Conservation (phyloP, 2,888 invertebrate genomes). For the Ochlodes sylvanus region DNA sequence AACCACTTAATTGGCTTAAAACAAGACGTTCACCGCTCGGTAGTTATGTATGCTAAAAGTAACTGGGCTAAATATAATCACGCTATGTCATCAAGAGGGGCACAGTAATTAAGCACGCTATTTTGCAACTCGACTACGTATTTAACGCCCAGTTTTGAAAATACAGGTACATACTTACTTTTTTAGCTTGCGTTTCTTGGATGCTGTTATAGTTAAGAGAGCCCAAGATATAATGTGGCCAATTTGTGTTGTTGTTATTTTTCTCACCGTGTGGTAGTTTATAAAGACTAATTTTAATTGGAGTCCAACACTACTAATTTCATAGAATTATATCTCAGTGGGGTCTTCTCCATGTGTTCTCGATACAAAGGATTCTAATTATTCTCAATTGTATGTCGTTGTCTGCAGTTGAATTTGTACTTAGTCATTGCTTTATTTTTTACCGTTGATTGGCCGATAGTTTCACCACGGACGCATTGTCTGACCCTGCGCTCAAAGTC, state of each 20-base stretch:
- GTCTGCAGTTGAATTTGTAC: constrained; percentile 32
- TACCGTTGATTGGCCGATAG: constrained; percentile 64
- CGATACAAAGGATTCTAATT: constrained; percentile 48
- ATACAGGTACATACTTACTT: constrained; percentile 3
- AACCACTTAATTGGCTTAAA: constrained; percentile 25
- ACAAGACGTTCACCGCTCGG: constrained; percentile 26
- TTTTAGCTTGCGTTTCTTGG: constrained; percentile 22
- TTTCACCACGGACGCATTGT: constrained; percentile 57
- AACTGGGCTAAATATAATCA: constrained; percentile 34
- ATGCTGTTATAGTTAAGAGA: constrained; percentile 8
- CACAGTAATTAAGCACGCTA: constrained; percentile 33
- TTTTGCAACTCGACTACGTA: constrained; percentile 28
- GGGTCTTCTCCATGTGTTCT: constrained; percentile 36
- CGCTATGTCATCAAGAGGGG: constrained; percentile 28
- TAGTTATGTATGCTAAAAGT: constrained; percentile 29
- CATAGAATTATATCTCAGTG: constrained; percentile 44
- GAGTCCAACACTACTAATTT: constrained; percentile 43
- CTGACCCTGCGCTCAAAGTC: constrained; percentile 53
- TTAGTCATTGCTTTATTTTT: constrained; percentile 57
- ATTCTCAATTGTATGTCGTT: constrained; percentile 47
- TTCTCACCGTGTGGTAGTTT: constrained; percentile 1
- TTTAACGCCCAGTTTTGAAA: constrained; percentile 32
- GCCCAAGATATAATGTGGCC: constrained; percentile 9
- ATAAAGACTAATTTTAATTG: constrained; percentile 48
- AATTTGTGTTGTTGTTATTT: constrained; percentile 10